Percentiles rank a stretch among this genome's conserved stretches.
Evolutionary conservation across 2,113 vertebrate species (phyloP).

Genomic region (Etia nguti): DNA sequence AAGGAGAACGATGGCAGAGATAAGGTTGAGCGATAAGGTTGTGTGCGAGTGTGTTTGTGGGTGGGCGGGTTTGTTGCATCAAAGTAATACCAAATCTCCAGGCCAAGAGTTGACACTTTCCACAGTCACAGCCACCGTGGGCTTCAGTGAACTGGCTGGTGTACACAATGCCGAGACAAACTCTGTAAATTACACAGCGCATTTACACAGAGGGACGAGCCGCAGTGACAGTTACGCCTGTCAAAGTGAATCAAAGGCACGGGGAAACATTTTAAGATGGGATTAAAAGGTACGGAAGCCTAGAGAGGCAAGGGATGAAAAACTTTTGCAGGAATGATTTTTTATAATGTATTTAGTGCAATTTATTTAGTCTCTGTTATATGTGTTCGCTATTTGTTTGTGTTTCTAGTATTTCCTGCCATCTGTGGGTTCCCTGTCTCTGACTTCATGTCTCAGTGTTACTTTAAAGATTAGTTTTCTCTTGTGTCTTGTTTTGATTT

Average conservation of each 20-base stretch:
- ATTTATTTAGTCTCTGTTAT: not conserved
- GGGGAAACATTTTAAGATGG: not conserved
- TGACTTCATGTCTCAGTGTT: not conserved
- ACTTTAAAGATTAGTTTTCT: not conserved
- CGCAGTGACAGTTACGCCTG: not conserved
- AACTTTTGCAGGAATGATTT: not conserved
- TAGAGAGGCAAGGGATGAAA: not conserved
- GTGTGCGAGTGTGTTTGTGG: not conserved
- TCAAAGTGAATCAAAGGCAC: not conserved
- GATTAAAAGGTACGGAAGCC: not conserved
- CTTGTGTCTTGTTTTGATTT: not conserved
- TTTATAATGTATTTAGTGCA: not conserved
- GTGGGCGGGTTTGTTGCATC: slow-evolving; percentile 25
- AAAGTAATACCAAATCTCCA: not conserved
- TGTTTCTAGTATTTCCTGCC: not conserved
- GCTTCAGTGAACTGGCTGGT: not conserved
- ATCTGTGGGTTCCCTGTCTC: not conserved
- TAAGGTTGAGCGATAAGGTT: not conserved
- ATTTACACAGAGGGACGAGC: not conserved
- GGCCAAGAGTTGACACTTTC: slow-evolving; percentile 4
- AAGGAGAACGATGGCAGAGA: not conserved
- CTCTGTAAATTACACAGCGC: not conserved
- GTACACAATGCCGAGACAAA: not conserved
- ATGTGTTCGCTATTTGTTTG: not conserved
- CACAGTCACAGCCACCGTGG: not conserved